A percentile compares a stretch with the other conserved stretches of the same genome.
These are phyloP conservation scores for Tamandua tetradactyla DNA, from an alignment of 2,797 vertebrate genomes.

Conservation along the genomic window DNA sequence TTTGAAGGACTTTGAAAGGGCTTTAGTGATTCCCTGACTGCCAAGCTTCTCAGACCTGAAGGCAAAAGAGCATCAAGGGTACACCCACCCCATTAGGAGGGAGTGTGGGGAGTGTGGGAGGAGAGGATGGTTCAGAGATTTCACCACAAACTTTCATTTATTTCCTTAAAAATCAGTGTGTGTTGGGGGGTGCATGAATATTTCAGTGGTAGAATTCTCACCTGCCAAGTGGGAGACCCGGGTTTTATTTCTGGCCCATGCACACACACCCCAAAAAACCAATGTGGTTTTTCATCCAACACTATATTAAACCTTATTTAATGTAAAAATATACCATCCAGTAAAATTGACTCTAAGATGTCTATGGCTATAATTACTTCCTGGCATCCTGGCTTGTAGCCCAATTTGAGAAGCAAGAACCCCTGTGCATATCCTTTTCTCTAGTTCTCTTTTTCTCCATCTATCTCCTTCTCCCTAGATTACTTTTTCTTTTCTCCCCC, in stretches of 20 bases:
- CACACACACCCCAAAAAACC: too few relatives aligned
- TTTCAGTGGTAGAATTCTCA: too few relatives aligned
- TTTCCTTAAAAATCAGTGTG: not conserved
- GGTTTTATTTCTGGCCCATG: too few relatives aligned
- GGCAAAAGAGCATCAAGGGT: not conserved
- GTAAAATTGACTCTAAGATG: not conserved
- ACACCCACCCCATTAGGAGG: not conserved
- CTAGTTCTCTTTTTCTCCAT: not conserved
- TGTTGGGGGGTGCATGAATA: too few relatives aligned
- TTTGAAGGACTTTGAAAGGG: not conserved
- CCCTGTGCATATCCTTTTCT: too few relatives aligned
- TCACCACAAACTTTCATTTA: not conserved
- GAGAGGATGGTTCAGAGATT: not conserved
- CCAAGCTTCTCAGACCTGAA: not conserved
- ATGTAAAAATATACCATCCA: not conserved
- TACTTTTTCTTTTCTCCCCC: not conserved
- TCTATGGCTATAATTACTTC: not conserved
- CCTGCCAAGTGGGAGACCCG: too few relatives aligned
- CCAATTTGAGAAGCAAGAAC: not conserved
- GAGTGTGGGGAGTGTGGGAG: not conserved
- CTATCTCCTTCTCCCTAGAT: not conserved
- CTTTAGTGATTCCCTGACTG: not conserved
- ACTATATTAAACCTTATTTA: not conserved
- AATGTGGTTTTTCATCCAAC: not conserved
- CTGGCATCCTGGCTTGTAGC: not conserved